Base-by-base conservation (phyloP, 2,113 vertebrate genomes). In the Prionailurus viverrinus region DNA sequence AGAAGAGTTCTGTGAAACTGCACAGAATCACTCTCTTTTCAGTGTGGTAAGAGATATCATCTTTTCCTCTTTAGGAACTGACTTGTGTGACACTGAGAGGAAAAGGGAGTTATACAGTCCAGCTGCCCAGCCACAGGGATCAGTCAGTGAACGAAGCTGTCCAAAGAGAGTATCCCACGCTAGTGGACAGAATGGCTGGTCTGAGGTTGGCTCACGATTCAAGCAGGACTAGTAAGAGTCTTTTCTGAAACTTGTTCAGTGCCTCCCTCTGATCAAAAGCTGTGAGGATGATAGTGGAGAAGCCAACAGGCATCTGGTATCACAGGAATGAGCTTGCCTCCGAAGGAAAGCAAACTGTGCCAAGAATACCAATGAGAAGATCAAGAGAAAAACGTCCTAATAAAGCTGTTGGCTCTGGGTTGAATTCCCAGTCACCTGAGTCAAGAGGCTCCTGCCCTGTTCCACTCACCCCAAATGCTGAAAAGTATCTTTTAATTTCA, bases 211-310 rank as follows among this genome's bases (percentile, higher is more conserved):
- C 53, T 53, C 12, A 3, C 4, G 45, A 74, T n/a, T 41, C 86
- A 27, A 66, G 14, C 19, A 66, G 41, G n/a, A 21, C 86, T 29
- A 23, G 27, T 73, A 18, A 74, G 31, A 65, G 36, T 58, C 10
- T 89, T 83, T 58, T 61, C 58, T 39, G 84, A 73, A 92, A 55
- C n/a, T 89, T 74, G 79, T 13, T 65, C 89, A 48, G 41, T 2
- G 4, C 41, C 41, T 18, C 58, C 58, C 39, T 65, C n/a, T 12
- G 19, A 92, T 27, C 39, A 39, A 93, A 55, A 33, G 31, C 53
- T 36, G 2, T 86, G 18, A 80, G 18, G 45, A 41, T 29, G 16
- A 23, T 0, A 29, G n/a, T n/a, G 23, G 31, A 33, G n/a, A 36
- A 33, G 41, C n/a, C 89, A 63, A 7, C 15, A 25, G 73, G 25